Percentiles rank a stretch among this genome's conserved stretches.
phyloP scores from a whole-genome alignment of 2,888 invertebrate genomes.

The Molanna angustata region DNA sequence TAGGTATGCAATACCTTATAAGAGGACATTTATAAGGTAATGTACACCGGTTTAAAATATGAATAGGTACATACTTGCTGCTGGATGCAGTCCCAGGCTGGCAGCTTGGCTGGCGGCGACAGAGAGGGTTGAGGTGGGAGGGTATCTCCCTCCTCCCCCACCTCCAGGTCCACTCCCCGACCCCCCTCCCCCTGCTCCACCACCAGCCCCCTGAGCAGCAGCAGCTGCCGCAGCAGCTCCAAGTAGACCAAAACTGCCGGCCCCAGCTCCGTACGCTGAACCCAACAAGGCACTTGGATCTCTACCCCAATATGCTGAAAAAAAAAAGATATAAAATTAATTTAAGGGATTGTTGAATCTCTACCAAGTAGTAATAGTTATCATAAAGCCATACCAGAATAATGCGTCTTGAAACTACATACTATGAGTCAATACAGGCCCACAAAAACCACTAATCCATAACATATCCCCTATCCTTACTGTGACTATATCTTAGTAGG shows the following conservation, averaged over 20 bases:
- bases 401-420: no score
- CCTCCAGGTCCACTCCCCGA: constrained; percentile 55
- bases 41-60: no score
- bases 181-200: constrained; percentile 47
- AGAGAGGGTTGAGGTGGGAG: constrained; percentile 69
- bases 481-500: no score
- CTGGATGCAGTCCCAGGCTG: constrained; percentile 73
- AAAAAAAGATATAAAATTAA: no score
- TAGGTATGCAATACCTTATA: no score
- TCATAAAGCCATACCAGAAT: no score
- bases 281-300: constrained; percentile 43
- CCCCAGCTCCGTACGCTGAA: constrained; percentile 44
- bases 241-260: constrained; percentile 44
- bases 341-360: no score
- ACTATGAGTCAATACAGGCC: no score
- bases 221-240: constrained; percentile 33
- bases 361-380: no score
- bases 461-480: no score
- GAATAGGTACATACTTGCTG: constrained; percentile 67
- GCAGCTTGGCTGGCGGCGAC: constrained; percentile 85
- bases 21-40: no score
- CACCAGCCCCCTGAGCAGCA: constrained; percentile 40
- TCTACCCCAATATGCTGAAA: constrained; percentile 80
- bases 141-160: constrained; percentile 48
- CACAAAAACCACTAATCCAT: no score